Conservation (phyloP, 2,797 vertebrate species). For the Pangasius sanitwongsei region DNA sequence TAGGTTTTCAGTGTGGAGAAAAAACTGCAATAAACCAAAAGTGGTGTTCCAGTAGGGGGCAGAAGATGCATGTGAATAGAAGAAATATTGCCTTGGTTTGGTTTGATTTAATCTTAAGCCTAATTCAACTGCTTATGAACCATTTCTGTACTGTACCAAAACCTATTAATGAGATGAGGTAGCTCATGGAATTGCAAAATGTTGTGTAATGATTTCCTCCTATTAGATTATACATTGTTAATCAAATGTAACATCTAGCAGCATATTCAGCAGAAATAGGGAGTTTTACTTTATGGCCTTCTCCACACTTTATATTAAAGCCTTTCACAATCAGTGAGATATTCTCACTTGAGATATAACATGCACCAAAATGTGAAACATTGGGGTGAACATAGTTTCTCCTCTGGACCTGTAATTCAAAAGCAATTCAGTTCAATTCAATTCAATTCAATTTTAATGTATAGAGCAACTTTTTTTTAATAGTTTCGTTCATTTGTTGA, state of each 20-base stretch:
- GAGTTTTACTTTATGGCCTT: neutral
- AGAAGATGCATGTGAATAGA: slow-evolving; percentile 20
- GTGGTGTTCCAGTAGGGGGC: slow-evolving; percentile 25
- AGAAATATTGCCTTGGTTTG: neutral
- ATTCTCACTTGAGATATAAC: neutral
- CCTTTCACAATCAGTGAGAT: neutral
- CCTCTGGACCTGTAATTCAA: neutral
- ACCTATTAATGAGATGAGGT: neutral
- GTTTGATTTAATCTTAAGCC: neutral
- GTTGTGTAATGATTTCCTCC: neutral
- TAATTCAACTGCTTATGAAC: neutral
- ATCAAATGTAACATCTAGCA: neutral
- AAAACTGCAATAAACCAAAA: neutral
- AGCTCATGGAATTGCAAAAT: neutral
- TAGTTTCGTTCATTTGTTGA: neutral
- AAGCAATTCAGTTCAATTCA: too few species aligned
- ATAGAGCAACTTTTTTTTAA: too few species aligned
- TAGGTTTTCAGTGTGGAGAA: neutral
- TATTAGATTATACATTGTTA: neutral
- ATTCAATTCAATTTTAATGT: too few species aligned
- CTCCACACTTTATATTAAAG: neutral
- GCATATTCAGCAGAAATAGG: neutral
- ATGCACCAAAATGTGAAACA: neutral
- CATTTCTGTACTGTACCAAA: neutral
- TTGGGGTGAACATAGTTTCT: neutral